Evolutionary conservation across 2,113 vertebrate genomes (phyloP).

Genomic region (Guaruba guarouba): DNA sequence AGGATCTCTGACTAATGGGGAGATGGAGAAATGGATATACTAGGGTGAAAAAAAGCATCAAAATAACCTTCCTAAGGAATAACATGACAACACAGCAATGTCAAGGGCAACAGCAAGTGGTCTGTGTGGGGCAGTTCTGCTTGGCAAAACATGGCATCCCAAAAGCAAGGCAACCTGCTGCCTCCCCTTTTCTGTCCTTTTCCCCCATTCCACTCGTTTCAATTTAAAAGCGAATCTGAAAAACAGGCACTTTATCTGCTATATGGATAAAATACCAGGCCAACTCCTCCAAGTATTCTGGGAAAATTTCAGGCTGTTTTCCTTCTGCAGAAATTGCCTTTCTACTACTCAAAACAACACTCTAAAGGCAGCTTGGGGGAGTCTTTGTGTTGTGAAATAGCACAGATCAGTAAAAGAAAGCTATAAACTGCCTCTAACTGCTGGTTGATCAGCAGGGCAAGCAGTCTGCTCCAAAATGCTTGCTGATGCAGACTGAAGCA

Average conservation of each 20-base stretch:
- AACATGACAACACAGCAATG: not conserved
- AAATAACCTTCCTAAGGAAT: not conserved
- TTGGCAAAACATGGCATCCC: not conserved
- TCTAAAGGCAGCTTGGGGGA: not conserved
- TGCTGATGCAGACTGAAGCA: not conserved
- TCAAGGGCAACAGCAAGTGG: not conserved
- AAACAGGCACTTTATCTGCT: not conserved
- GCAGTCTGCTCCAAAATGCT: accelerated
- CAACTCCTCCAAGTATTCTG: not conserved
- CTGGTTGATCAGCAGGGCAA: not conserved
- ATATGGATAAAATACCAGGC: not conserved
- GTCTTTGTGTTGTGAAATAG: not conserved
- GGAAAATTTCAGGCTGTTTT: not conserved
- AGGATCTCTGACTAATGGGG: not conserved
- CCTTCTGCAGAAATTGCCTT: not conserved
- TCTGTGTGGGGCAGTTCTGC: not conserved
- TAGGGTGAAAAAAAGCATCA: not conserved
- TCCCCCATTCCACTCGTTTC: not conserved
- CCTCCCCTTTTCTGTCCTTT: not conserved
- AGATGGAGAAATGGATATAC: not conserved
- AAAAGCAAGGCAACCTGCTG: not conserved
- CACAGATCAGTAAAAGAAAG: not conserved
- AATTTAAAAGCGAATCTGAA: not conserved
- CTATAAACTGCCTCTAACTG: accelerated
- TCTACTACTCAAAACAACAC: not conserved